Evolutionary conservation across 1,140 invertebrate species (phyloP), one percentile per base, ranked within the genome.

Genomic region (Bombus huntii): DNA sequence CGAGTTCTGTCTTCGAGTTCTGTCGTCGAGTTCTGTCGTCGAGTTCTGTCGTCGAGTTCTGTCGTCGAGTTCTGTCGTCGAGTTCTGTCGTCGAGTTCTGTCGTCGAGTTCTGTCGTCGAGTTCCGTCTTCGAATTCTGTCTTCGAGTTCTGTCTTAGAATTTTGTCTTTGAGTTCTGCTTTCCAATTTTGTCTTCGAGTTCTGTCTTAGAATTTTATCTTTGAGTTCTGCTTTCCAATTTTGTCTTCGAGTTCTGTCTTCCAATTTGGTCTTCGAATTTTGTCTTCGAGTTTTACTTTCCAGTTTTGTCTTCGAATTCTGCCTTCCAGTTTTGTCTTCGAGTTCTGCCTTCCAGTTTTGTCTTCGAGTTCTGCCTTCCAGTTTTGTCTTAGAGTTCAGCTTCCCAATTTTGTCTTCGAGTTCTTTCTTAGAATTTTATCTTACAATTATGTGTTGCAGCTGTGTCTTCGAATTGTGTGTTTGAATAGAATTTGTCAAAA

Each of bases 1-100:
- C 31, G 31, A 31, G 31, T 31, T 1, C 15, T 18, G 0, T 18
- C 44, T 0, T 15, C 0, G 13, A 47, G 0, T 15, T 5, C 0
- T 47, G 3, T 0, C 4, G 1, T 47, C 0, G 0, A 47, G 0
- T 18, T 1, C 0, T 47, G 0, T 47, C 13, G 0, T 47, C 0
- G 4, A 47, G 0, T 6, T 47, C 0, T 15, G 3, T 31, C 31
- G 0, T 12, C 3, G 0, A 18, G 0, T 18, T 5, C 0, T 5
- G 44, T 47, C 15, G 3, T 44, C 0, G 44, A 47, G 44, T 47
- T 18, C 15, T 5, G 4, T 1, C 15, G 18, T 47, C 3, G 0
- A 37, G 3, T 47, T 6, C 0, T 6, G 5, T 0, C 0, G 6
- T 18, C 0, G 44, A 47, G 44, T 47, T 18, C 15, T 5, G 4